Evolutionary conservation across 2,113 vertebrate species (phyloP).

Genomic region (Cynocephalus volans): DNA sequence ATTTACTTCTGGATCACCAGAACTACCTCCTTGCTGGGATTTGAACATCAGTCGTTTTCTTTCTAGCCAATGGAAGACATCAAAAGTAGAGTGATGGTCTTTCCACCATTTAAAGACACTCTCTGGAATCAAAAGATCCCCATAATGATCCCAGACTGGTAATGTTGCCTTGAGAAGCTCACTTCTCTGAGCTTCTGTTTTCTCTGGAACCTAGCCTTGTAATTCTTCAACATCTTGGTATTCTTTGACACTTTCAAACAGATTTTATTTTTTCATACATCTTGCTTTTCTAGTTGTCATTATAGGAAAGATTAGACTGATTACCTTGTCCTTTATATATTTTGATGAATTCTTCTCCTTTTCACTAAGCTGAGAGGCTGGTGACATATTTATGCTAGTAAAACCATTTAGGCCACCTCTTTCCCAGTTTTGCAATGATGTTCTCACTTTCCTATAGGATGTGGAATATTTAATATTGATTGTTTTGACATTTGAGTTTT

Average conservation of each 20-base stretch:
- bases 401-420: background rate
- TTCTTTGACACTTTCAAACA: background rate
- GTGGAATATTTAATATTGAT: background rate
- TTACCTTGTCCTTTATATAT: background rate
- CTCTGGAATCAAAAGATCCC: background rate
- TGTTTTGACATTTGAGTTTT: background rate
- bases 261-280: background rate
- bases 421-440: background rate
- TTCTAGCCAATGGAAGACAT: background rate
- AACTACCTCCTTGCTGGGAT: background rate
- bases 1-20: background rate
- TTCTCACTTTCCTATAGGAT: background rate
- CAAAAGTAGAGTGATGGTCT: background rate
- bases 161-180: background rate
- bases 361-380: constrained; percentile 19
- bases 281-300: background rate
- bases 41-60: background rate
- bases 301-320: background rate
- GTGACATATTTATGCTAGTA: background rate
- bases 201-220: background rate
- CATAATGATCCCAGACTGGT: background rate
- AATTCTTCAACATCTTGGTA: background rate
- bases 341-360: background rate
- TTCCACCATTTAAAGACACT: background rate
- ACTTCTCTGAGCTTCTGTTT: background rate